Evolutionary conservation across 37 sponge, comb jelly and placozoan species (phyloP).

Genomic region (Aphrocallistes beatrix): DNA sequence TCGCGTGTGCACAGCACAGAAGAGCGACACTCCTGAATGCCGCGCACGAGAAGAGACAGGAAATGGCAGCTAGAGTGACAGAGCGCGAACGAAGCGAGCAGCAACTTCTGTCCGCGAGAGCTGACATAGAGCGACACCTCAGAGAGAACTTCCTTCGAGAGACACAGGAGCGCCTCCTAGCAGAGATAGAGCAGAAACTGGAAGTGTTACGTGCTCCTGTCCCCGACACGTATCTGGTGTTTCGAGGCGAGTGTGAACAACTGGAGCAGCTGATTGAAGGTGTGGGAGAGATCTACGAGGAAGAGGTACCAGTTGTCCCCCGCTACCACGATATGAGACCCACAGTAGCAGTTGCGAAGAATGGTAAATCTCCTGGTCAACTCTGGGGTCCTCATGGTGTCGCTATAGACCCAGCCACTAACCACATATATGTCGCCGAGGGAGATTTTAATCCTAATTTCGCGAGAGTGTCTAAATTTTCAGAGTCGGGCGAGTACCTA

Average conservation of each 20-base stretch:
- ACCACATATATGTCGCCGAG: neutral
- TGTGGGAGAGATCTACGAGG: neutral
- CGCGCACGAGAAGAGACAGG: neutral
- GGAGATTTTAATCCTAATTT: no score
- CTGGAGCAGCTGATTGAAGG: slow-evolving; percentile 4
- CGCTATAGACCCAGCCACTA: neutral
- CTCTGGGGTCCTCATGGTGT: slow-evolving; percentile 9
- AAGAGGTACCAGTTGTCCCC: slow-evolving; percentile 2
- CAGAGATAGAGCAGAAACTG: neutral
- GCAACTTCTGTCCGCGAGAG: neutral
- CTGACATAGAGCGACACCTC: neutral
- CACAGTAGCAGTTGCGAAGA: neutral
- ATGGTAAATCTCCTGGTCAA: neutral
- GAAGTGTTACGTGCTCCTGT: neutral
- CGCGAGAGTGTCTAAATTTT: neutral
- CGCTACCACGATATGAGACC: neutral
- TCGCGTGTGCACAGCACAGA: neutral
- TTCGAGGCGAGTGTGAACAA: neutral
- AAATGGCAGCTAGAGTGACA: neutral
- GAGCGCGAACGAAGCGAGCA: neutral
- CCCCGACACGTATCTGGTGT: neutral
- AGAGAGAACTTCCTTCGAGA: neutral
- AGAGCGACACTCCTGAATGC: neutral
- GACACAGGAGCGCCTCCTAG: neutral
- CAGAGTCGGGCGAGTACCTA: neutral